phyloP scores from a whole-genome alignment of 2,113 vertebrate genomes.

The Cochlearius cochlearius region DNA sequence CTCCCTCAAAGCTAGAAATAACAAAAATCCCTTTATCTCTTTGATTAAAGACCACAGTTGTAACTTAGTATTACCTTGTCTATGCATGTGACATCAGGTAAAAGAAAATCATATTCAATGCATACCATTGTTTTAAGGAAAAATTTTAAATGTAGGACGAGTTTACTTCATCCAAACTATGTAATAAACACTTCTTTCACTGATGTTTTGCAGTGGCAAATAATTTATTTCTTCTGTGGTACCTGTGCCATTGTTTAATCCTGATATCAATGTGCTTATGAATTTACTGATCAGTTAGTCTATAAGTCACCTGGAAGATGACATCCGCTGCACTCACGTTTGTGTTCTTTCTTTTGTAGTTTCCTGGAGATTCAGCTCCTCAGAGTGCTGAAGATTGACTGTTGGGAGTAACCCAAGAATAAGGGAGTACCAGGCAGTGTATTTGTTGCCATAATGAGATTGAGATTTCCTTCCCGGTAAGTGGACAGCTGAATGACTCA shows the following conservation, averaged over 20 bases:
- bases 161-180: neutral
- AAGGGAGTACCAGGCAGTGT: neutral
- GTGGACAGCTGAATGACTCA: neutral
- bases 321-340: neutral
- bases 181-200: neutral
- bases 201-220: neutral
- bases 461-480: neutral
- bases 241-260: neutral
- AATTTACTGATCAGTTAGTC: neutral
- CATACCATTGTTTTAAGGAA: neutral
- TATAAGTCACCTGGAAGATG: neutral
- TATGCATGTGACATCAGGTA: neutral
- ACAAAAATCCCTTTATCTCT: neutral
- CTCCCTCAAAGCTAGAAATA: neutral
- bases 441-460: neutral
- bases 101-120: neutral
- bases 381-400: neutral
- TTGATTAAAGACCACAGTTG: neutral
- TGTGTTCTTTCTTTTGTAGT: neutral
- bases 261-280: neutral
- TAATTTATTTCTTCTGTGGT: neutral
- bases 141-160: neutral
- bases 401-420: neutral
- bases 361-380: neutral
- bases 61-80: neutral